Evolutionary conservation across 2,797 vertebrate species (phyloP).

Genomic region (Mormyrus proboscirostris): DNA sequence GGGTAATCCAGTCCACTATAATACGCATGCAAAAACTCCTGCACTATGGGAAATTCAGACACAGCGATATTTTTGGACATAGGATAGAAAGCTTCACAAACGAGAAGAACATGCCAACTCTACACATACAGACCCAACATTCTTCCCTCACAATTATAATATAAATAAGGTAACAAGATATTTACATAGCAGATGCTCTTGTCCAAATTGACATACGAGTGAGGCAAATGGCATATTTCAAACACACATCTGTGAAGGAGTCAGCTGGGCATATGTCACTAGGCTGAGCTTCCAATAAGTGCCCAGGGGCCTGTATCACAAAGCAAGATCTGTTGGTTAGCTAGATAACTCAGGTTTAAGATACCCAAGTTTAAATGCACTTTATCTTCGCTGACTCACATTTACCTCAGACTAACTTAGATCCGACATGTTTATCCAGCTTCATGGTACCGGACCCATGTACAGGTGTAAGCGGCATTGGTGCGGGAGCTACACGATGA

Average conservation of each 20-base stretch:
- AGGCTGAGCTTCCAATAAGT: background rate
- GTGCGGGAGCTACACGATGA: background rate
- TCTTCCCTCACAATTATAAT: background rate
- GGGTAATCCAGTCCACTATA: background rate
- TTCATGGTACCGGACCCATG: background rate
- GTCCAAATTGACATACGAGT: background rate
- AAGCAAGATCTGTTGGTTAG: background rate
- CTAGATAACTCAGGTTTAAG: background rate
- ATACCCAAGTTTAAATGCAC: background rate
- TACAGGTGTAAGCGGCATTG: background rate
- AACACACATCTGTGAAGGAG: background rate
- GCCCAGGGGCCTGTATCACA: background rate
- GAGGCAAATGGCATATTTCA: background rate
- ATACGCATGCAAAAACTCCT: background rate
- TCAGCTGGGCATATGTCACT: background rate
- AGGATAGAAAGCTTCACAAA: background rate
- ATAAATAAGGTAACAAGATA: background rate
- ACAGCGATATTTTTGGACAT: background rate
- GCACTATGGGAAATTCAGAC: background rate
- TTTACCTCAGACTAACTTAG: background rate
- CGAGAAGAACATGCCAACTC: background rate
- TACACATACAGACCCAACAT: background rate
- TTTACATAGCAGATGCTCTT: background rate
- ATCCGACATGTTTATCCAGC: background rate
- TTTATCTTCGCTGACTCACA: background rate